Evolutionary conservation across 2,888 invertebrate species (phyloP).

Genomic region (Protodeltote pygarga): DNA sequence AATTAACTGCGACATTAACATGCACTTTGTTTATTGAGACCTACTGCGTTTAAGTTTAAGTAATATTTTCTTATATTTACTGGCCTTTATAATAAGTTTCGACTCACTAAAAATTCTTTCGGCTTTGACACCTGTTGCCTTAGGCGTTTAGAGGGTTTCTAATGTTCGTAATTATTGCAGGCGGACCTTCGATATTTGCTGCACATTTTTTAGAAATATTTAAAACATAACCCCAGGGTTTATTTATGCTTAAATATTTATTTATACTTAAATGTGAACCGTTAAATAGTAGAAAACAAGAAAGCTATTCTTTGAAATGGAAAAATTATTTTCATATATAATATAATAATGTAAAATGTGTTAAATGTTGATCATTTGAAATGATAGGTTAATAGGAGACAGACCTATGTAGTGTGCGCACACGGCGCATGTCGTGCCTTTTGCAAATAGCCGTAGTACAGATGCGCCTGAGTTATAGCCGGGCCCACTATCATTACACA

Average conservation of each 20-base stretch:
- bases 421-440: conserved; percentile 78
- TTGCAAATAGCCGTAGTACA: conserved; percentile 85
- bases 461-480: conserved; percentile 86
- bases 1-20: conserved; percentile 56
- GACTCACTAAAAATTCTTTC: conserved; percentile 23
- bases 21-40: conserved; percentile 44
- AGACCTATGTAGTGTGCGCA: conserved; percentile 35
- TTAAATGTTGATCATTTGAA: conserved; percentile 32
- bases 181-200: conserved; percentile 18
- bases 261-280: conserved; percentile 11
- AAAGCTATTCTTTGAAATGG: conserved; percentile 3
- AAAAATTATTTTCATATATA: conserved; percentile 9
- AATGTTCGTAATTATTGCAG: conserved; percentile 35
- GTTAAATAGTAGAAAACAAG: conserved; percentile 8
- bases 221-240: conserved; percentile 7
- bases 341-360: conserved; percentile 21
- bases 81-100: conserved; percentile 19
- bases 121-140: conserved; percentile 43
- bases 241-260: no score
- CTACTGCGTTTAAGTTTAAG: conserved; percentile 26
- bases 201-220: conserved; percentile 16
- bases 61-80: conserved; percentile 21
- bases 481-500: conserved; percentile 86
- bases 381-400: conserved; percentile 31
- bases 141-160: conserved; percentile 34